Evolutionary conservation across 2,888 invertebrate genomes (phyloP), one percentile per base, ranked within the genome.

Genomic region (Galeopsomyia nigrocyanea): DNA sequence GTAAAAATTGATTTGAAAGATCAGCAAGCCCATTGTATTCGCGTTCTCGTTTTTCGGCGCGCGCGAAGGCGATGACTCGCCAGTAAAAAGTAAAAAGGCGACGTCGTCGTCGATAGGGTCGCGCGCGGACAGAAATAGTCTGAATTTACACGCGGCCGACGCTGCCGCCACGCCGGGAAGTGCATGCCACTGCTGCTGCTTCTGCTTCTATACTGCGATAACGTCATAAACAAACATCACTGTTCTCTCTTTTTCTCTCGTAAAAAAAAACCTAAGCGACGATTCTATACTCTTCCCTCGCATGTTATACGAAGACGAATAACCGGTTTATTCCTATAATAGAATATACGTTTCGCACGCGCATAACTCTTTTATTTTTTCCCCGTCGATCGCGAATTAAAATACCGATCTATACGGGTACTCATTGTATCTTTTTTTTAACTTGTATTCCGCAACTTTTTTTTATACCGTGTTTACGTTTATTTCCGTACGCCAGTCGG

Each of bases 51-150:
- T 50, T n/a, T 22, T 9, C 26, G 62, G 50, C 61, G 26, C 47
- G 22, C 60, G 53, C 17, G 64, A 64, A 75, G 62, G 56, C 71
- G 60, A 60, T 65, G 57, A 64, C 39, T 39, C 67, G 71, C 68
- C n/a, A n/a, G n/a, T n/a, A 63, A 74, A 69, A 71, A 69, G 68
- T 60, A 51, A 39, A 57, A 53, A 73, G 69, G 61, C 76, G 78
- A 78, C 77, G 76, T 78, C 79, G 79, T n/a, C 70, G 73, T 67
- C 70, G 76, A 76, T 73, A 76, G 73, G 74, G 77, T 77, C 78
- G 77, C 76, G 26, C 78, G 77, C 76, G 26, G 78, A 75, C 78
- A 78, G 73, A 78, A 79, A 79, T 79, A 79, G 78, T n/a, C 79
- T 75, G 77, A 79, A 79, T 79, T 39, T 77, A 77, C 76, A 78